Evolutionary conservation across 2,888 invertebrate species (phyloP), one percentile per base, ranked within the genome.

Genomic region (Pemphredon lugubris): DNA sequence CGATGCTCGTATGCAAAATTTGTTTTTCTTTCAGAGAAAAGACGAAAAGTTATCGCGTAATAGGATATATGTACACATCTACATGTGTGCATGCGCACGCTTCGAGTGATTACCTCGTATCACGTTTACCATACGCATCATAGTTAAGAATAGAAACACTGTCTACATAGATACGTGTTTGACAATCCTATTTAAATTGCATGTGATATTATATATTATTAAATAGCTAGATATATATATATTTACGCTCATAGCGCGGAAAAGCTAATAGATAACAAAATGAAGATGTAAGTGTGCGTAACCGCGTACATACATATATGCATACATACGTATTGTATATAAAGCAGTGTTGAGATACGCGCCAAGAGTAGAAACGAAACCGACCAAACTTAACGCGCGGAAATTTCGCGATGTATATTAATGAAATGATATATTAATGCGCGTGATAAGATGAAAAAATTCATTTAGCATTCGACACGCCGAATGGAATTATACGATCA

Each of bases 151-250:
- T 74, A 65, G 63, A 47, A 61, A 72, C 66, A 70, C 63, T 75
- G 50, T 83, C 82, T 80, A 54, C 71, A 82, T 82, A 77, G 82
- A 77, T 87, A 87, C 79, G 86, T 88, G 86, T 88, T 84, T 83
- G 88, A 88, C 88, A 88, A 88, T 88, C 88, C 87, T 88, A 84
- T 84, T 86, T 88, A 86, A 87, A 86, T 86, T 87, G 87, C 88
- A 88, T 88, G 88, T 88, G 86, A 88, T 87, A 87, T 87, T 86
- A 86, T 84, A 40, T 71, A 67, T 45, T 80, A 77, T 51, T 60
- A 45, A 54, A 50, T 69, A 73, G 50, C 48, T 76, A 67, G 47
- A 45, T 14, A 39, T 26, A 11, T n/a, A 21, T 44, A 11, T 44
- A 44, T 26, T 23, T 20, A 32, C 34, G 23, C 13, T 11, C 26